These are phyloP conservation scores for Marcusenius ussheri DNA, from an alignment of 2,113 vertebrate genomes.

Conservation along the genomic window DNA sequence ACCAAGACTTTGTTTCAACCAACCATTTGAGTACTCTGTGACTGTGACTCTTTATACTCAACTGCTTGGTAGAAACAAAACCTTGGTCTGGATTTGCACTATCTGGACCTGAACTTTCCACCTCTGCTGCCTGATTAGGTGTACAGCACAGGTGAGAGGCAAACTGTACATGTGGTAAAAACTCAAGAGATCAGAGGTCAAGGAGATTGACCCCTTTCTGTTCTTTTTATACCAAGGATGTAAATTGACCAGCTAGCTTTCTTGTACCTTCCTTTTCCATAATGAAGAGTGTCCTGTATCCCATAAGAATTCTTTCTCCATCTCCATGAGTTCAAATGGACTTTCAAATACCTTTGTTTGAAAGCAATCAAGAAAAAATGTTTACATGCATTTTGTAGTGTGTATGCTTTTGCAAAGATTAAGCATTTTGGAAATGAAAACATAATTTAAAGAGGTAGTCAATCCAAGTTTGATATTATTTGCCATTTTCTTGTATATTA, in stretches of 20 bases:
- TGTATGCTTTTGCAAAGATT: conserved; percentile 52
- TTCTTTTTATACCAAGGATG: conserved; percentile 2
- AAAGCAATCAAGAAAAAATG: conserved; percentile 35
- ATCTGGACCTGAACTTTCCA: not conserved
- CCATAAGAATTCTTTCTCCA: not conserved
- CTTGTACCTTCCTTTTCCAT: conserved; percentile 18
- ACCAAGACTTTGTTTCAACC: not conserved
- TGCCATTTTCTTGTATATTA: conserved; percentile 32
- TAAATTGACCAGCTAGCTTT: conserved; percentile 25
- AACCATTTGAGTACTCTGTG: not conserved
- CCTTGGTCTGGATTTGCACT: not conserved
- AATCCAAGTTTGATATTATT: conserved; percentile 32
- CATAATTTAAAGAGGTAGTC: conserved; percentile 35
- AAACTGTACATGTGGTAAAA: not conserved
- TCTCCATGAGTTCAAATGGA: not conserved
- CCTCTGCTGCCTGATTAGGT: not conserved
- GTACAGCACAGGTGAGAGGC: not conserved
- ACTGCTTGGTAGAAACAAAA: not conserved
- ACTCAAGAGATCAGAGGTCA: not conserved
- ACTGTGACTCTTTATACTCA: not conserved
- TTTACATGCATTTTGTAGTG: conserved; percentile 49
- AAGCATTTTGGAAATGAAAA: conserved; percentile 39
- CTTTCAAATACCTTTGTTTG: conserved; percentile 3
- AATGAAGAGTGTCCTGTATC: not conserved
- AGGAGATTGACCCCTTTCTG: not conserved